Evolutionary conservation across 2,797 vertebrate species (phyloP).

Genomic region (Xyrichtys novacula): DNA sequence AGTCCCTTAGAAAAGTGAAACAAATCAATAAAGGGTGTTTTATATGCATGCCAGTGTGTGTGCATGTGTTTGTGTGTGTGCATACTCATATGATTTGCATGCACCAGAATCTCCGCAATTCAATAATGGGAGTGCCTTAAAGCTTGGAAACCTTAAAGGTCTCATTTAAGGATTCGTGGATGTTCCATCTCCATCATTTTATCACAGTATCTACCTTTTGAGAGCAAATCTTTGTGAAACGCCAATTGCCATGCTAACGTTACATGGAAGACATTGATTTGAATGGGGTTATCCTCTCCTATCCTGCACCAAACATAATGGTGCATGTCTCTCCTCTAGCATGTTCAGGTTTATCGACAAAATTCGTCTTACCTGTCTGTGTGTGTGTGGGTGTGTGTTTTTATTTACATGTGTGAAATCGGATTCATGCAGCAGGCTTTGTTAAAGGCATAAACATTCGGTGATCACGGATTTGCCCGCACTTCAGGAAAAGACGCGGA

Average conservation of each 20-base stretch:
- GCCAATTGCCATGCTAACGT: neutral
- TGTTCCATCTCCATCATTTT: slow-evolving; percentile 5
- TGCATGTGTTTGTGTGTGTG: slow-evolving; percentile 38
- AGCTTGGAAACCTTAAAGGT: slow-evolving; percentile 30
- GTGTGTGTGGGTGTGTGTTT: slow-evolving; percentile 12
- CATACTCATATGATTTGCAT: slow-evolving; percentile 72
- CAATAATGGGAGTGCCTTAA: slow-evolving; percentile 52
- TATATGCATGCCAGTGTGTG: slow-evolving; percentile 68
- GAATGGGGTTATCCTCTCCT: neutral
- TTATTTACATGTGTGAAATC: slow-evolving; percentile 56
- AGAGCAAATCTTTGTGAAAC: neutral
- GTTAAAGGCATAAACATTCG: slow-evolving; percentile 77
- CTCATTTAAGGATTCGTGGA: slow-evolving; percentile 12
- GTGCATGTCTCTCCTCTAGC: slow-evolving; percentile 28
- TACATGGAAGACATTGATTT: neutral
- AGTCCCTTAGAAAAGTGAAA: slow-evolving; percentile 76
- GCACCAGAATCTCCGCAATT: slow-evolving; percentile 60
- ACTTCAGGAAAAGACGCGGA: slow-evolving; percentile 70
- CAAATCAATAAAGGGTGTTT: slow-evolving; percentile 78
- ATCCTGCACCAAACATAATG: slow-evolving; percentile 31
- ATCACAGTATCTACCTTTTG: neutral
- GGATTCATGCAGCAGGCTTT: slow-evolving; percentile 42
- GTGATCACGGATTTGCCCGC: slow-evolving; percentile 75
- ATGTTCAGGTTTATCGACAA: slow-evolving; percentile 48
- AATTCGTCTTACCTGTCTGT: neutral